Base-by-base conservation (phyloP, 2,113 vertebrate species). In the Muscicapa adusta region DNA sequence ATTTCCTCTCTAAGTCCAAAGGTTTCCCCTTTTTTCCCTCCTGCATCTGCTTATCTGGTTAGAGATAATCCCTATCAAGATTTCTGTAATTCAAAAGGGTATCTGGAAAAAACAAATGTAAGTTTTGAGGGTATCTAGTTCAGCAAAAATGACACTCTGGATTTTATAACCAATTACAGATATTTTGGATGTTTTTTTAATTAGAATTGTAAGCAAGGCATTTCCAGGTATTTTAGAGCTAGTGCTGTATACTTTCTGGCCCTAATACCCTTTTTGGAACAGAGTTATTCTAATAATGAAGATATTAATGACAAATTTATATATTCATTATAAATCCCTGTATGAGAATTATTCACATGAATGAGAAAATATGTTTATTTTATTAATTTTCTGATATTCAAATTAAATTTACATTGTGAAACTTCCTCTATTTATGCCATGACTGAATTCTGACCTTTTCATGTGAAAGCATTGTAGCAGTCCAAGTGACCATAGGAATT, bases 381-480 rank as follows among this genome's bases (percentile, higher is more conserved):
- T 67, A 73, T 91, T 93, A 60, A 91, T 93, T 89, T 1, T 0
- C 3, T 94, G 82, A 61, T 82, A 88, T 76, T 72, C 18, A 67
- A 60, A 87, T 38, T 61, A 82, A 68, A 79, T 91, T 79, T 88
- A 57, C 14, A 57, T 65, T 60, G 38, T 72, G 63, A 87, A 88
- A 18, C 43, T 95, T 82, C 60, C 66, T 82, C 42, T 89, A 10
- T 83, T 92, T 83, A 66, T 73, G 12, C 18, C 40, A 47, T 83
- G 63, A 86, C 76, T 85, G 40, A 78, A 74, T 95, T 91, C 71
- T 93, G 60, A 89, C 68, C 72, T 93, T 93, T 91, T 72, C 31
- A 71, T 65, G 48, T 74, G 68, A 78, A 94, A 93, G 89, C 18
- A 68, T 14, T 47, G 68, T 60, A 83, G 31, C 36, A 77, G 76